Conservation (phyloP, 2,113 vertebrate genomes). For the Cervus canadensis region DNA sequence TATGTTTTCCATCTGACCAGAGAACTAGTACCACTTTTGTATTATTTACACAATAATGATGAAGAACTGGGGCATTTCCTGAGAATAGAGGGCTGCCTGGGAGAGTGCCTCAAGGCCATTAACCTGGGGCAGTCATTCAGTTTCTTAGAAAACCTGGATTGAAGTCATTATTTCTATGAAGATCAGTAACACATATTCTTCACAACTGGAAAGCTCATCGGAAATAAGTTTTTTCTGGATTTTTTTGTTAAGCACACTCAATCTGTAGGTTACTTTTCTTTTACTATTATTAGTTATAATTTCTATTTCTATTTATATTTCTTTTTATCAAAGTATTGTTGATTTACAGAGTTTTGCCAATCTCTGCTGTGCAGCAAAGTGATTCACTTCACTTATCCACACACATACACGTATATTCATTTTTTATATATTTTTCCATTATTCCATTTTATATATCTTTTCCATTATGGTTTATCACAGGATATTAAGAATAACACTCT, state of each 20-base stretch:
- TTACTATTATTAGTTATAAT: not conserved
- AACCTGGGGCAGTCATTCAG: conserved; percentile 64
- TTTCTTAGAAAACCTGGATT: conserved; percentile 62
- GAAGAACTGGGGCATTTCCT: conserved; percentile 65
- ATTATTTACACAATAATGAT: conserved; percentile 65
- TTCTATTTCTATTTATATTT: not conserved
- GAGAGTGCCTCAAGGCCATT: conserved; percentile 66
- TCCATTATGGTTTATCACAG: not conserved
- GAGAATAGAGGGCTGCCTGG: conserved; percentile 58
- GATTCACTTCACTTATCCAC: not conserved
- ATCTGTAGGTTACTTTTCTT: not conserved
- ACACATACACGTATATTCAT: not conserved
- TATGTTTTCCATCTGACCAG: conserved; percentile 48
- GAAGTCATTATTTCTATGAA: conserved; percentile 67
- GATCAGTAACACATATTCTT: conserved; percentile 56
- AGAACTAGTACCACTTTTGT: conserved; percentile 58
- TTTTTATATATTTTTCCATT: not conserved
- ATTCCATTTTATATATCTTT: not conserved
- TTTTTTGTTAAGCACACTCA: not conserved
- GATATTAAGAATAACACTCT: not conserved
- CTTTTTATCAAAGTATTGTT: not conserved
- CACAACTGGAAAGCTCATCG: not conserved
- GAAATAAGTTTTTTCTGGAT: not conserved
- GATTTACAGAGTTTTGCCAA: not conserved
- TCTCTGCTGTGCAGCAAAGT: not conserved